Base-by-base conservation (phyloP, 2,113 vertebrate species). In the Caranx melampygus region DNA sequence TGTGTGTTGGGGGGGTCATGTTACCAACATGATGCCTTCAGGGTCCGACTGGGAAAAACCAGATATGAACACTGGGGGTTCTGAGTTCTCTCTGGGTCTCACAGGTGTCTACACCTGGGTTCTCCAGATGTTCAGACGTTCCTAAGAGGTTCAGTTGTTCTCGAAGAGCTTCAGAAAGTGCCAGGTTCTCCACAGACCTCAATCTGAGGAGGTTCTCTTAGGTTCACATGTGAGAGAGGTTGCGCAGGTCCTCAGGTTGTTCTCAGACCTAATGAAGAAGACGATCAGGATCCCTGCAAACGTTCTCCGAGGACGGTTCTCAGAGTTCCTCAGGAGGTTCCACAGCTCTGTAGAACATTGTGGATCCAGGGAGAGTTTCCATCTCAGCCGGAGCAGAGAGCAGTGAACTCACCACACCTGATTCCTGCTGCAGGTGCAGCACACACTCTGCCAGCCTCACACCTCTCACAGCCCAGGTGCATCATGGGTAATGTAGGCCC, bases 21-120 rank as follows among this genome's bases (percentile, higher is more conserved):
- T 80, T 79, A 63, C 63, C 52, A 31, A 33, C 11, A 12, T 11
- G 20, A 2, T 71, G 69, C 60, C 26, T 74, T 87, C 75, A 75
- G 26, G 61, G 55, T 68, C 64, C 0, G 1, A 16, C 64, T 57
- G 35, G 3, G 9, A 62, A 63, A 80, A 37, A 57, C 1, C 54
- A 64, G 3, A 12, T n/a, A 4, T 58, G 2, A 40, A 37, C 35
- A 31, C 15, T 20, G 31, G 13, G 26, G 2, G 31, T 61, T 3
- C 16, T 5, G 26, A 16, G 18, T 21, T 20, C 13, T 52, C n/a
- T 6, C 52, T 31, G 13, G n/a, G 20, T 21, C 33, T 3, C 0
- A 34, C 66, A 35, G 7, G 34, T 40, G 2, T 55, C 8, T 10
- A 3, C 45, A 42, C 37, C 21, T 45, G 12, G 54, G 21, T 14